Evolutionary conservation across 2,113 vertebrate species (phyloP), one percentile per base, ranked within the genome.

Genomic region (Ailuropoda melanoleuca): DNA sequence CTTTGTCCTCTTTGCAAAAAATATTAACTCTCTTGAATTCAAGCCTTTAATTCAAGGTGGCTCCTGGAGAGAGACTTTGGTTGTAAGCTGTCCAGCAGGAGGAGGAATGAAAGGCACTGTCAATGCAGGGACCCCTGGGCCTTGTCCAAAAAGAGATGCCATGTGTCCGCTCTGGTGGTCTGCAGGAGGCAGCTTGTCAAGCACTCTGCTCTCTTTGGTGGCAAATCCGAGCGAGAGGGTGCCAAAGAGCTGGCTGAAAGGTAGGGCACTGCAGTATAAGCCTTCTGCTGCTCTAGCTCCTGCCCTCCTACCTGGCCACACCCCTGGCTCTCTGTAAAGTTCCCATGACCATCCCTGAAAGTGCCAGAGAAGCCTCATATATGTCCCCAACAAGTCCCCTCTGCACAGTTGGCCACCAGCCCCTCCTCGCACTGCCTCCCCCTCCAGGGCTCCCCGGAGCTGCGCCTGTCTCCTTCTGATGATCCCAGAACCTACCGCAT

Each of bases 1-100:
- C 19, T 96, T 85, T 94, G 88, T 48, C 60, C 37, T 93, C 55
- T 39, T 91, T 75, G 72, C 19, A 24, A 80, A 94, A 37, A 82
- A 60, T 48, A 66, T 46, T 1, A 56, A 75, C 50, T 37, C 39
- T 43, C 26, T 74, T 74, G 55, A 48, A 70, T 85, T 90, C 23
- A 60, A 68, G 62, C 6, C 68, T 31, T 90, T 24, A 50, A 43
- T 70, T 70, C 17, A 62, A 78, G 19, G 55, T n/a, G 21, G 34
- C 21, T 68, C 3, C 82, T 31, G 12, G 66, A 60, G 26, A 82
- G 48, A 82, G 17, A 19, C 26, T 37, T 10, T 34, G 60, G 48
- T 34, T 66, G 24, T 70, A 23, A n/a, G 60, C 37, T 10, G 6
- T 80, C 43, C 31, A 18, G 37, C 64, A 53, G 26, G 43, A 34